Conservation (phyloP, 2,888 invertebrate species). For the Graphium colonna region DNA sequence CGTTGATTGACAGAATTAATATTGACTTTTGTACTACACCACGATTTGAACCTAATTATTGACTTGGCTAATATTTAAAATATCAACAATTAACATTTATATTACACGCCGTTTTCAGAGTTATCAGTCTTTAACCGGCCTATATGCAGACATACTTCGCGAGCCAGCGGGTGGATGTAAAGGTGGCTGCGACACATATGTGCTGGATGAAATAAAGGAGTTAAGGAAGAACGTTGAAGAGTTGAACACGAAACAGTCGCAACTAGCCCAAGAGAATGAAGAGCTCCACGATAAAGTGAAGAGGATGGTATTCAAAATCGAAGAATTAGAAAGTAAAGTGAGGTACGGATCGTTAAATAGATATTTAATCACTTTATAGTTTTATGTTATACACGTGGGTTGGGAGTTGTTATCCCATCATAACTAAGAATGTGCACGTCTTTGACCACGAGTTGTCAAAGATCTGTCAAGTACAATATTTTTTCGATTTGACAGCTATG, state of each 20-base stretch:
- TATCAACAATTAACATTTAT: too few relatives aligned
- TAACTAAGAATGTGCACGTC: too few relatives aligned
- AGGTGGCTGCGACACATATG: constrained; percentile 27
- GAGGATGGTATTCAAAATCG: constrained; percentile 54
- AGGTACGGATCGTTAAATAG: constrained; percentile 57
- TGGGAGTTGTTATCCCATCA: too few relatives aligned
- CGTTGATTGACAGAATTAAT: too few relatives aligned
- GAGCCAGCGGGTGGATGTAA: constrained; percentile 43
- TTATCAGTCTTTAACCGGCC: constrained; percentile 60
- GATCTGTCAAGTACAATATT: too few relatives aligned
- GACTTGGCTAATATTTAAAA: too few relatives aligned
- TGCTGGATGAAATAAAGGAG: constrained; percentile 44
- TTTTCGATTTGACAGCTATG: too few relatives aligned
- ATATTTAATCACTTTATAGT: too few relatives aligned
- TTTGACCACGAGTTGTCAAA: too few relatives aligned
- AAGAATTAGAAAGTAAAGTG: constrained; percentile 59
- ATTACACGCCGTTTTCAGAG: constrained; percentile 45
- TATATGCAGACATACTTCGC: constrained; percentile 55
- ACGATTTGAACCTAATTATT: too few relatives aligned
- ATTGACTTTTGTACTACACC: too few relatives aligned
- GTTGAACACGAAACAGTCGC: constrained; percentile 49
- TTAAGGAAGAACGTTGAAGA: constrained; percentile 48
- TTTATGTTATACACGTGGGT: too few relatives aligned
- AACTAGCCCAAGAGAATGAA: constrained; percentile 53
- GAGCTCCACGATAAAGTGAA: constrained; percentile 51